These are phyloP conservation scores for Eupithecia dodoneata DNA, from an alignment of 2,888 invertebrate species.

Conservation along the genomic window DNA sequence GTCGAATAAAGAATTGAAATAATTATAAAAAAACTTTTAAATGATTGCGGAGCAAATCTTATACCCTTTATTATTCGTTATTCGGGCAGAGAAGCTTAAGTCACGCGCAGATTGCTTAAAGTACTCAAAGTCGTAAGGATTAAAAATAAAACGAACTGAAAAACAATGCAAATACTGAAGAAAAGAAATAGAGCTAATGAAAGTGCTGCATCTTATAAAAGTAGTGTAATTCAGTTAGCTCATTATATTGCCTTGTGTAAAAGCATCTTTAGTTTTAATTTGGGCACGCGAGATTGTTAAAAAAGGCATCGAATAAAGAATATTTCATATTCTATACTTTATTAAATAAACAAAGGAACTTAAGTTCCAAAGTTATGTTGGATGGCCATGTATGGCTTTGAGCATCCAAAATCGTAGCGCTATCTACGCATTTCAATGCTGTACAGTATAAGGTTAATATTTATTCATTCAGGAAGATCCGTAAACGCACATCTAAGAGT, in stretches of 20 bases:
- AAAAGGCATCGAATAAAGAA: not conserved
- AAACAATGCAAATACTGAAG: constrained; percentile 44
- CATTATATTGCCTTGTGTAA: constrained; percentile 52
- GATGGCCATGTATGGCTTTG: not conserved
- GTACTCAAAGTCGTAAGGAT: constrained; percentile 45
- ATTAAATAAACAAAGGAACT: not conserved
- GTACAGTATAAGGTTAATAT: not conserved
- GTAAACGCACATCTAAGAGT: not conserved
- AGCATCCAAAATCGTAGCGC: not conserved
- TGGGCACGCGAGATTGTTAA: not conserved
- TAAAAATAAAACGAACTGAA: constrained; percentile 47
- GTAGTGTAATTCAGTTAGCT: constrained; percentile 50
- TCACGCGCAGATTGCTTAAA: constrained; percentile 42
- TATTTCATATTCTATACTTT: not conserved
- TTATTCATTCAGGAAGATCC: not conserved
- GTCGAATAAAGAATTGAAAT: constrained; percentile 78
- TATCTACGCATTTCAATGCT: not conserved
- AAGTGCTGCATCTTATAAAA: constrained; percentile 47
- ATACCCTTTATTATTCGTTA: constrained; percentile 24
- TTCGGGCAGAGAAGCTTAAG: constrained; percentile 38
- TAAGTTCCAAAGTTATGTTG: not conserved
- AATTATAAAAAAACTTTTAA: constrained; percentile 37
- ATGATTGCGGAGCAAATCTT: constrained; percentile 35
- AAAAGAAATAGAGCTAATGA: constrained; percentile 51
- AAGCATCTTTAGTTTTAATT: constrained; percentile 32